Evolutionary conservation across 64 coral and sea anemone species (phyloP).

Genomic region (Acropora tenuis): DNA sequence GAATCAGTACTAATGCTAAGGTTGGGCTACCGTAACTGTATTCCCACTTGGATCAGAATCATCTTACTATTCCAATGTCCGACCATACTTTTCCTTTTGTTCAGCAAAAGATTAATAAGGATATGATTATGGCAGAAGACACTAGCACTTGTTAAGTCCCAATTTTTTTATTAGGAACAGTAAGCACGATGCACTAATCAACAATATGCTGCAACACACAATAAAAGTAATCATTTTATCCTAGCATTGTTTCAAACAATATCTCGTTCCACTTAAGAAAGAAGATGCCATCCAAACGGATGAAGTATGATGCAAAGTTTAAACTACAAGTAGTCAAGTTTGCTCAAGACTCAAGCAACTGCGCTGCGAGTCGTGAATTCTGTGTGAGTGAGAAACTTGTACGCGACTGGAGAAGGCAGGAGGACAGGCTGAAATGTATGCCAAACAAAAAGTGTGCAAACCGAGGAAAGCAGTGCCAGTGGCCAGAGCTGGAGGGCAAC

Average conservation of each 20-base stretch:
- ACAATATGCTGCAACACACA: too few species aligned
- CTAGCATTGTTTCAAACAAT: neutral
- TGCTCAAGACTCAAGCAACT: constrained; percentile 47
- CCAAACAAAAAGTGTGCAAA: neutral
- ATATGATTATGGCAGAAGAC: too few species aligned
- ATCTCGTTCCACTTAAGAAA: neutral
- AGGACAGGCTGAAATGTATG: constrained; percentile 36
- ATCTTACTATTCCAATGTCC: too few species aligned
- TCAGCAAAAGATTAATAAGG: too few species aligned
- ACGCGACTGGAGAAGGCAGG: constrained; percentile 40
- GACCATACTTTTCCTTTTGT: too few species aligned
- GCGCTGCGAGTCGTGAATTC: constrained; percentile 10
- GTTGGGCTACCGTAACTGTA: too few species aligned
- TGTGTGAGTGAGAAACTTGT: constrained; percentile 29
- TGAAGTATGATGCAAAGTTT: constrained; percentile 35
- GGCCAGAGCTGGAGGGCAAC: neutral
- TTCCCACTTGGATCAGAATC: too few species aligned
- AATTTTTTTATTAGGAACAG: too few species aligned
- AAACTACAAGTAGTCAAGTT: constrained; percentile 61
- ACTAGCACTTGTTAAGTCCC: too few species aligned
- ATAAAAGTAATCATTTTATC: too few species aligned
- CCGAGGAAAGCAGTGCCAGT: neutral
- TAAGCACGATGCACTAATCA: too few species aligned
- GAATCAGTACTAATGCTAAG: too few species aligned
- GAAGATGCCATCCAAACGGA: constrained; percentile 8